phyloP scores from a whole-genome alignment of 2,113 vertebrate species.

The Rhea pennata region DNA sequence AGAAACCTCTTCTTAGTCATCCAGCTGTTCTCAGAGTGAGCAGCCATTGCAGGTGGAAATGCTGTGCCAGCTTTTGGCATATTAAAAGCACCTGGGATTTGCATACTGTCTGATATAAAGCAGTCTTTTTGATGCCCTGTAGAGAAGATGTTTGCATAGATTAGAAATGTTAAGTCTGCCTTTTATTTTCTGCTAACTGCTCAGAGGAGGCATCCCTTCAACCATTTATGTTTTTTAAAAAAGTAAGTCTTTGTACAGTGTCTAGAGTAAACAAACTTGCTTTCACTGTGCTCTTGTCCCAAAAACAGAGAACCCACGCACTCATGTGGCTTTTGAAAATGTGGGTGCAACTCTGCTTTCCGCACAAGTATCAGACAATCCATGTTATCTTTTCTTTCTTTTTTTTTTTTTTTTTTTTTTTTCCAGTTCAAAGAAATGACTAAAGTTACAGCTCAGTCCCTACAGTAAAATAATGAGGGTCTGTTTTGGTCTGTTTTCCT shows the following conservation, averaged over 20 bases:
- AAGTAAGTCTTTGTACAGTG: slow-evolving; percentile 66
- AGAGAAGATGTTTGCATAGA: slow-evolving; percentile 73
- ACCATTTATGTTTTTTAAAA: slow-evolving; percentile 44
- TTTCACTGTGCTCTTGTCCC: slow-evolving; percentile 65
- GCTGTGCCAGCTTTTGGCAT: slow-evolving; percentile 15
- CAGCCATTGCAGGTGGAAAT: slow-evolving; percentile 55
- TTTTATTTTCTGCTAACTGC: slow-evolving; percentile 64
- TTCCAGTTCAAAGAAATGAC: not conserved
- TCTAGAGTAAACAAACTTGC: slow-evolving; percentile 67
- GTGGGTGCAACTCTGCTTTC: slow-evolving; percentile 5
- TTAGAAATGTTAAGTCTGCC: slow-evolving; percentile 71
- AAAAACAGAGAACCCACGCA: slow-evolving; percentile 49
- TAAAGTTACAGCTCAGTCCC: not conserved
- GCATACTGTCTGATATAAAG: slow-evolving; percentile 40
- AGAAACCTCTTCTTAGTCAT: slow-evolving; percentile 34
- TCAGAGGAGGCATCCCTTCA: slow-evolving; percentile 56
- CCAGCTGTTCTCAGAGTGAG: slow-evolving; percentile 31
- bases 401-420: too few species aligned
- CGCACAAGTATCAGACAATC: not conserved
- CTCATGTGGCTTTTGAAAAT: slow-evolving; percentile 30
- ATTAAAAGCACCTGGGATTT: slow-evolving; percentile 65
- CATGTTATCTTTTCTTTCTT: not conserved
- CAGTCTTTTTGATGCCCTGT: slow-evolving; percentile 67
- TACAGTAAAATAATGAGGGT: not conserved
- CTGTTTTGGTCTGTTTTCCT: not conserved